Evolutionary conservation across 1,140 invertebrate species (phyloP).

Genomic region (Frieseomelitta varia): DNA sequence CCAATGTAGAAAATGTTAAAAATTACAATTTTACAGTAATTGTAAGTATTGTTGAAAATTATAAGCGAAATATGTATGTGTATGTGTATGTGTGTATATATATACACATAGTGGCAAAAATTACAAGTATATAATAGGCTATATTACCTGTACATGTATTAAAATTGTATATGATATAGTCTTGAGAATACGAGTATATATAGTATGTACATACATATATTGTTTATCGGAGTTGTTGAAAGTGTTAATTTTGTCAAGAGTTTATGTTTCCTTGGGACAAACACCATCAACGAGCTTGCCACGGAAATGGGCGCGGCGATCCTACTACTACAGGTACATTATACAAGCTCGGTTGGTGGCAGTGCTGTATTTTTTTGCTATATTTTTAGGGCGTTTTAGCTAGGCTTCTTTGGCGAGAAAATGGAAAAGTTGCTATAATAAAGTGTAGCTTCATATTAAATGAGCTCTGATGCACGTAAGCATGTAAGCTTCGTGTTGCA

Average conservation of each 20-base stretch:
- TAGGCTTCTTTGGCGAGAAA: not conserved
- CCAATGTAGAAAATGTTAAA: no score
- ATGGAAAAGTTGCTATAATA: slow-evolving; percentile 3
- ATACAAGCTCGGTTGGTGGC: not conserved
- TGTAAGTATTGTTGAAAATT: no score
- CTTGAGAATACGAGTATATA: not conserved
- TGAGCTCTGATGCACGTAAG: not conserved
- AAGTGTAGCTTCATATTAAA: not conserved
- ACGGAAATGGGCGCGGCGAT: slow-evolving; percentile 27
- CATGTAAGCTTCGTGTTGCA: not conserved
- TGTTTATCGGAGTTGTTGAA: not conserved
- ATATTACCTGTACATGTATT: no score
- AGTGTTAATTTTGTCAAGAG: slow-evolving; percentile 23
- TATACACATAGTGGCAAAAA: no score
- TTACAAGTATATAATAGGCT: no score
- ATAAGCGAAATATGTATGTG: no score
- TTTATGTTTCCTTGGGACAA: slow-evolving; percentile 15
- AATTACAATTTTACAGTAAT: no score
- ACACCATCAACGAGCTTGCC: not conserved
- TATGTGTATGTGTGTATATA: no score
- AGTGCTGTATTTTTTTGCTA: slow-evolving; percentile 18
- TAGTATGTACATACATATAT: no score
- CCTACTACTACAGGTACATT: slow-evolving; percentile 5
- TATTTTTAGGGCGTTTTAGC: not conserved
- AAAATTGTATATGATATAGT: not conserved